Base-by-base conservation (phyloP, 2,797 vertebrate species). In the Cyclura pinguis region DNA sequence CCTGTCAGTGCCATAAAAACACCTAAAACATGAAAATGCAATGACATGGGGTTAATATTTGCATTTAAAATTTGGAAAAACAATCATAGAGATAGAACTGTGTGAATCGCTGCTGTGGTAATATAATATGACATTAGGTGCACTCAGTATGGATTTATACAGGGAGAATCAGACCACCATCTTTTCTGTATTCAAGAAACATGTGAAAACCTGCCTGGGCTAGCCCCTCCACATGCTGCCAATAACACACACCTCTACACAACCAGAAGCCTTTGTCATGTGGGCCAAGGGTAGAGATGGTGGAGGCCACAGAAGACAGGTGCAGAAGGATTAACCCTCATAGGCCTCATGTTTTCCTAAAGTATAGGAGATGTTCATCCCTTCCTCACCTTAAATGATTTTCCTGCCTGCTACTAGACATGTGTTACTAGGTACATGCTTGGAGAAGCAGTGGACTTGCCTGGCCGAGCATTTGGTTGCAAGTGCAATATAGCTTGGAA, bases 71-170 rank as follows among this genome's bases (percentile, higher is more conserved):
- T 27, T 42, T 50, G 78, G 22, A n/a, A 35, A 52, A 24, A 42
- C 12, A 50, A 16, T 22, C 89, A 69, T 84, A 16, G 77, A 86
- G 91, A 85, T 32, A 81, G 35, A 78, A 80, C 27, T 32, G 55
- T 72, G 85, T 87, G 2, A 86, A 92, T 92, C n/a, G 74, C 38
- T 95, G 87, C 90, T 4, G 86, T 38, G 90, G 93, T 62, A 24
- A 42, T 38, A 67, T 72, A 94, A 84, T 38, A 0, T 91, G 74
- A 77, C 81, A 85, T 88, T 94, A 86, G 24, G 76, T 89, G 93
- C 42, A 92, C 91, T 22, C 76, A 32, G 1, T 47, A 59, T 47
- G 57, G 52, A 85, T 72, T n/a, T 85, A 52, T 35, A 85, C 8
- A n/a, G 73, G n/a, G n/a, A 59, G 35, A 22, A 35, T 27, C 32